A percentile compares a stretch with the other conserved stretches of the same genome.
These are phyloP conservation scores for Phallusia fumigata DNA, from an alignment of 23 tunicate genomes.

Conservation along the genomic window DNA sequence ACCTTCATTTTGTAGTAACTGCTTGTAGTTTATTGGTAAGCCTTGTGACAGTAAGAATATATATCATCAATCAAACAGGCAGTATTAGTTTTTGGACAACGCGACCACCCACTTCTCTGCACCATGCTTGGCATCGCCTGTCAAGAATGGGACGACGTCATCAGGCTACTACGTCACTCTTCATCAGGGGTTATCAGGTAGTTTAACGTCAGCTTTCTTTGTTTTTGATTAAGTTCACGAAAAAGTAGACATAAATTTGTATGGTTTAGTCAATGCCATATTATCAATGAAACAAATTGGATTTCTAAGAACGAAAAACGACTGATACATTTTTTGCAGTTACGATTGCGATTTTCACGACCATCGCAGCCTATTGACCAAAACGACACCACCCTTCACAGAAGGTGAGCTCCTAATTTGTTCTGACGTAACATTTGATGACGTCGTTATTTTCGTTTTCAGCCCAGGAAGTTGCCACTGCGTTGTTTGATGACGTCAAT, in stretches of 20 bases:
- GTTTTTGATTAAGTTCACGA: too few relatives aligned
- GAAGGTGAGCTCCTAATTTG: not conserved
- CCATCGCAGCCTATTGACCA: not conserved
- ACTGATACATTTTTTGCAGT: not conserved
- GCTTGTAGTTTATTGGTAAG: too few relatives aligned
- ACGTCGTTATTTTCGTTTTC: not conserved
- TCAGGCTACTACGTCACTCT: not conserved
- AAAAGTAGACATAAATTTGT: too few relatives aligned
- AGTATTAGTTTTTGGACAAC: not conserved
- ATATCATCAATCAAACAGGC: not conserved
- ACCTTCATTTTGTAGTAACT: too few relatives aligned
- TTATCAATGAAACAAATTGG: too few relatives aligned
- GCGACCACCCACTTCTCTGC: not conserved
- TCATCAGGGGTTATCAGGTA: not conserved
- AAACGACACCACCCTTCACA: not conserved
- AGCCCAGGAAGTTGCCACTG: not conserved
- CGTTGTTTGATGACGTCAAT: slow-evolving; percentile 1
- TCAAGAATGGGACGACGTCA: not conserved
- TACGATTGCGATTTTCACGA: not conserved
- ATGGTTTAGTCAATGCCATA: too few relatives aligned
- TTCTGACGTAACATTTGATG: not conserved
- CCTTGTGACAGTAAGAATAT: too few relatives aligned
- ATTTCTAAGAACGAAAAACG: not conserved
- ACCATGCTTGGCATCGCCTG: not conserved
- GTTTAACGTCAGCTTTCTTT: not conserved